Evolutionary conservation across 2,797 vertebrate species (phyloP).

Genomic region (Trachops cirrhosus): DNA sequence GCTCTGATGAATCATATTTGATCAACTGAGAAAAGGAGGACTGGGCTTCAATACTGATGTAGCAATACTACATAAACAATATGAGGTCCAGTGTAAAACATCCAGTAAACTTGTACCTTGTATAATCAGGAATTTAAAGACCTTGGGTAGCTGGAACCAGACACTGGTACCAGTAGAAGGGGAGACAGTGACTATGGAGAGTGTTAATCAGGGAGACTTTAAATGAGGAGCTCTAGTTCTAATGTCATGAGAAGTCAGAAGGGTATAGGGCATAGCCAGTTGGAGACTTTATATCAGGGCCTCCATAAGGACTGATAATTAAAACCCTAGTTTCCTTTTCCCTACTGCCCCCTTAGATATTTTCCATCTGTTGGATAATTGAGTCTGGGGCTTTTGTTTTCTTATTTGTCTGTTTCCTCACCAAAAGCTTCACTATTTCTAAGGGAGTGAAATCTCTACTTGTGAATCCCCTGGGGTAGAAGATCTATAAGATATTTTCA

Average conservation of each 20-base stretch:
- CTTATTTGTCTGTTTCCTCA: neutral
- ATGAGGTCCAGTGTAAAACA: neutral
- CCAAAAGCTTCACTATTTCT: neutral
- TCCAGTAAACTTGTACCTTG: neutral
- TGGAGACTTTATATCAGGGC: neutral
- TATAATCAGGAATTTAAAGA: neutral
- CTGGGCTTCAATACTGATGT: neutral
- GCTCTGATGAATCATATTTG: neutral
- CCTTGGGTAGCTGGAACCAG: neutral
- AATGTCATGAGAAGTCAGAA: neutral
- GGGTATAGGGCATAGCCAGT: fast-evolving
- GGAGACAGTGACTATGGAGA: neutral
- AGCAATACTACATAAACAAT: fast-evolving
- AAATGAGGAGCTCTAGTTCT: neutral
- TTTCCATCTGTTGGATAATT: neutral
- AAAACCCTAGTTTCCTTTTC: neutral
- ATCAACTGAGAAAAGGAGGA: neutral
- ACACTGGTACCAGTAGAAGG: neutral
- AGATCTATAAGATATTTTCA: neutral
- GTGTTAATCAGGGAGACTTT: neutral
- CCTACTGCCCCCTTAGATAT: neutral
- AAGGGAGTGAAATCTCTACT: neutral
- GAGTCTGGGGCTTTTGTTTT: neutral
- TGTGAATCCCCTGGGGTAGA: neutral
- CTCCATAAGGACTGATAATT: neutral